Conservation (phyloP, 2,888 invertebrate species). For the Kuschelorhynchus macadamiae region DNA sequence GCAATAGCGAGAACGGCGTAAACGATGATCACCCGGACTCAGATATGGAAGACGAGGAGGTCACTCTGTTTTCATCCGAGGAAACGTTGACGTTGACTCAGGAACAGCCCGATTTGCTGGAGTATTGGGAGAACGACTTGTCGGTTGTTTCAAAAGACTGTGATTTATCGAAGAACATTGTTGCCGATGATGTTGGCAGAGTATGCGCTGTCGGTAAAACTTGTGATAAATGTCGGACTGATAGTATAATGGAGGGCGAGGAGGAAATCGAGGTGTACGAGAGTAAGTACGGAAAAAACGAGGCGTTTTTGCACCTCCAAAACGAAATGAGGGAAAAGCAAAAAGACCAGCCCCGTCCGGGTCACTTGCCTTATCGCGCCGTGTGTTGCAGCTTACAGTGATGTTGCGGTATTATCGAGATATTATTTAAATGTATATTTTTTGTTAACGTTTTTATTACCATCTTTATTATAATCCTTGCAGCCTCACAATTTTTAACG, state of each 20-base stretch:
- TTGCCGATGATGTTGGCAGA: slow-evolving; percentile 11
- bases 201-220: slow-evolving; percentile 32
- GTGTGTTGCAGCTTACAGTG: slow-evolving; percentile 65
- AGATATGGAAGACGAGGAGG: slow-evolving; percentile 54
- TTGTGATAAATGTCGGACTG: slow-evolving; percentile 40
- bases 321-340: slow-evolving; percentile 58
- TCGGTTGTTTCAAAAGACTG: slow-evolving; percentile 24
- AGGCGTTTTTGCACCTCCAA: slow-evolving; percentile 64
- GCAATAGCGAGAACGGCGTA: slow-evolving; percentile 56
- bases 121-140: slow-evolving; percentile 68
- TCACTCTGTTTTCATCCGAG: slow-evolving; percentile 53
- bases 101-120: slow-evolving; percentile 69
- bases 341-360: slow-evolving; percentile 57
- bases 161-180: slow-evolving; percentile 27
- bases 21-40: slow-evolving; percentile 53
- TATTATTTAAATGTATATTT: slow-evolving; percentile 44
- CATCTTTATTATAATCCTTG: no score
- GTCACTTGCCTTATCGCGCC: slow-evolving; percentile 64
- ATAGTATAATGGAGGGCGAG: slow-evolving; percentile 55
- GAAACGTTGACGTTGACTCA: slow-evolving; percentile 61
- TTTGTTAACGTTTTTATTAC: slow-evolving; percentile 47
- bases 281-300: slow-evolving; percentile 66
- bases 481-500: slow-evolving; percentile 44
- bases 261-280: slow-evolving; percentile 64
- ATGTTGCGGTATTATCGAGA: slow-evolving; percentile 18